Conservation (phyloP, 2,113 vertebrate genomes). For the Peromyscus leucopus region DNA sequence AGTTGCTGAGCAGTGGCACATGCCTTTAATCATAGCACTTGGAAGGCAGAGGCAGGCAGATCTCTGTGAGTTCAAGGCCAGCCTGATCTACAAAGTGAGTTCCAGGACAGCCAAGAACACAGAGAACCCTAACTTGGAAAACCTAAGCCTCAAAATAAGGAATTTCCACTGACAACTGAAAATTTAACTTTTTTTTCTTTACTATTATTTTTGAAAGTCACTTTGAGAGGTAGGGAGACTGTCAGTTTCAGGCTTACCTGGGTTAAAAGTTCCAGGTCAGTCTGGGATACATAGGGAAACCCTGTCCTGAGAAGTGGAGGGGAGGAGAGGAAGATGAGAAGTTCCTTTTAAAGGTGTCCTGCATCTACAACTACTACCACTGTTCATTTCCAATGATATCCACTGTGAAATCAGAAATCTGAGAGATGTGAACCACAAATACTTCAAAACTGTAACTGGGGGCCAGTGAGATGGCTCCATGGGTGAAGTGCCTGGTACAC, state of each 20-base stretch:
- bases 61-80: too few relatives aligned
- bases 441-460: not conserved
- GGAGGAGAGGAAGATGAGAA: not conserved
- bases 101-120: not conserved
- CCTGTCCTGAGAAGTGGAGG: not conserved
- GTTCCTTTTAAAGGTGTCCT: not conserved
- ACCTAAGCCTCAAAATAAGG: conserved; percentile 9
- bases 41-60: too few relatives aligned
- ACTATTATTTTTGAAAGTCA: conserved; percentile 26
- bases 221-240: not conserved
- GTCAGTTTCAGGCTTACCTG: not conserved
- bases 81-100: too few relatives aligned
- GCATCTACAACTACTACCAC: not conserved
- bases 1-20: too few relatives aligned
- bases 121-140: not conserved
- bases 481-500: not conserved
- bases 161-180: not conserved
- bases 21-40: too few relatives aligned
- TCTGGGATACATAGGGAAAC: not conserved
- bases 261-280: not conserved
- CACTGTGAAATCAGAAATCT: conserved; percentile 9
- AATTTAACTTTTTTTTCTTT: conserved; percentile 23
- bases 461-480: not conserved
- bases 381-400: not conserved
- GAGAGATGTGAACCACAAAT: conserved; percentile 6